Conservation (phyloP, 2,888 invertebrate genomes). For the Hydroisotoma schaefferi region DNA sequence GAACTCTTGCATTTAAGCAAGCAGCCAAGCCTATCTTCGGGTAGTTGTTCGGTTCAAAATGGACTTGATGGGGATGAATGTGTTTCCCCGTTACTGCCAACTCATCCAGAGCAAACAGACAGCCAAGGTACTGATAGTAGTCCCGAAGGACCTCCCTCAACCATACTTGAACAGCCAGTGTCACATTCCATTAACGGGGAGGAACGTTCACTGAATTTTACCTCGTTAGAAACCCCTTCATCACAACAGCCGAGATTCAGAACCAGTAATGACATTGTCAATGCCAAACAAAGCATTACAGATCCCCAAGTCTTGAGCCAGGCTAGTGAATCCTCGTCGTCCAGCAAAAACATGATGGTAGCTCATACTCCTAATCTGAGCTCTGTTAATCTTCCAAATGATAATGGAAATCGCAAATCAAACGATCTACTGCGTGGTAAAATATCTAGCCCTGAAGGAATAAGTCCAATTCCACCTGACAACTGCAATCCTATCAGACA, state of each 20-base stretch:
- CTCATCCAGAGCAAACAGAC: background rate
- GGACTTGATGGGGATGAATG: constrained; percentile 40
- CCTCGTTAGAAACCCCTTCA: background rate
- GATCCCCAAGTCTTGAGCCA: background rate
- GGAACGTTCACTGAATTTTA: background rate
- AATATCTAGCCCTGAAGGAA: background rate
- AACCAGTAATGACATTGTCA: constrained; percentile 14
- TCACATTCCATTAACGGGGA: constrained; percentile 12
- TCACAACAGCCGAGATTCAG: background rate
- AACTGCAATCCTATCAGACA: background rate
- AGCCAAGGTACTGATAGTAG: background rate
- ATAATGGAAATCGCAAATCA: background rate
- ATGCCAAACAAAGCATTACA: constrained; percentile 2
- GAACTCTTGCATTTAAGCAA: constrained; percentile 31
- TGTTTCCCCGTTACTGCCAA: constrained; percentile 9
- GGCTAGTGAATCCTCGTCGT: background rate
- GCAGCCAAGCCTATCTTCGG: constrained; percentile 14
- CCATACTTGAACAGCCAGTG: background rate
- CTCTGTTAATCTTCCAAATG: background rate
- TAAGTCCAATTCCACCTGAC: background rate
- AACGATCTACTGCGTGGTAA: background rate
- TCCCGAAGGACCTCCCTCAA: background rate
- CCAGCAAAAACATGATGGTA: constrained; percentile 10
- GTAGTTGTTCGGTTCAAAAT: constrained; percentile 41
- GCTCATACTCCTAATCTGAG: constrained; percentile 1